Conservation (phyloP, 2,797 vertebrate genomes). For the Caiman crocodilus region DNA sequence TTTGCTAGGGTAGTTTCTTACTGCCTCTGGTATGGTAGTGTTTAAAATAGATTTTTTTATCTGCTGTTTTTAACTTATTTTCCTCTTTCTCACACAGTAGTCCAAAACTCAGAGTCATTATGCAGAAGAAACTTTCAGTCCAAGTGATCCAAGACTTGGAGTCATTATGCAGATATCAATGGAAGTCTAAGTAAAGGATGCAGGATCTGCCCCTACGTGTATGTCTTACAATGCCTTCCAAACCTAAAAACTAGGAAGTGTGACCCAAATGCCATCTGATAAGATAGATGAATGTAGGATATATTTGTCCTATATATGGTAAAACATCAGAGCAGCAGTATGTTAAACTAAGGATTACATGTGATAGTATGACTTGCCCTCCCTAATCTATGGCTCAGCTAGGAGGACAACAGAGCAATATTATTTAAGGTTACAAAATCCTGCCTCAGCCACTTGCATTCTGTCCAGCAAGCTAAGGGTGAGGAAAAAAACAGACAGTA, state of each 20-base stretch:
- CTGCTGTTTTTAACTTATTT: background rate
- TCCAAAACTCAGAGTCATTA: background rate
- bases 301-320: background rate
- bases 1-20: background rate
- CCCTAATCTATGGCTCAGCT: slow-evolving; percentile 24
- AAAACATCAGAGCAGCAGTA: background rate
- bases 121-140: background rate
- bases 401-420: slow-evolving; percentile 53
- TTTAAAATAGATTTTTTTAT: background rate
- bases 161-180: background rate
- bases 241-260: background rate
- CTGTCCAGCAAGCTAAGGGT: slow-evolving; percentile 55
- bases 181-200: background rate
- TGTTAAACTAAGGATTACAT: background rate
- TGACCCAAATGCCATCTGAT: background rate
- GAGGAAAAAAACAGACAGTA: slow-evolving; percentile 22
- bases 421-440: slow-evolving; percentile 49
- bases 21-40: background rate
- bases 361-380: slow-evolving; percentile 53
- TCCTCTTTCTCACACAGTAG: rapidly evolving
- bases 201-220: background rate
- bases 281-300: background rate
- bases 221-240: background rate
- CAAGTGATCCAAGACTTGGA: background rate
- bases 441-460: slow-evolving; percentile 17